Conservation (phyloP, 2,888 invertebrate genomes). For the Trissolcus brochymenae region DNA sequence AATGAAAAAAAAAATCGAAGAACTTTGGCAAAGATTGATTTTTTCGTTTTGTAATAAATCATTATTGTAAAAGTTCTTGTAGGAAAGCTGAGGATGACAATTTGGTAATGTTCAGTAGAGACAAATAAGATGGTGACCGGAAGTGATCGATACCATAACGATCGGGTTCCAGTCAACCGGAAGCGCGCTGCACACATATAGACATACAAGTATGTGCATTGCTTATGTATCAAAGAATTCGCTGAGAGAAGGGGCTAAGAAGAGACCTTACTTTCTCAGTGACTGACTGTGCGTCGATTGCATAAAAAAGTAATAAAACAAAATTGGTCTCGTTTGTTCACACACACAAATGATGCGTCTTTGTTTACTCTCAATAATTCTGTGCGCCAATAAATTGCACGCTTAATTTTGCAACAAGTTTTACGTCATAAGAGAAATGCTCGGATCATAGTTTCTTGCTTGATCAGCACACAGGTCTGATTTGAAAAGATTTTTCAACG, state of each 20-base stretch:
- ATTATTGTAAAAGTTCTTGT: no score
- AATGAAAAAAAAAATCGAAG: no score
- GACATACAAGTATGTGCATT: slow-evolving; percentile 56
- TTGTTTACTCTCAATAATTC: slow-evolving; percentile 25
- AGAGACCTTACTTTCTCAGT: slow-evolving; percentile 64
- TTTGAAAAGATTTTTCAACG: slow-evolving; percentile 1
- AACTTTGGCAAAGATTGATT: no score
- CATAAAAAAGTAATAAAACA: slow-evolving; percentile 60
- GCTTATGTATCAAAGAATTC: slow-evolving; percentile 62
- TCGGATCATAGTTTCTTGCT: not conserved
- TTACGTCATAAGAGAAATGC: slow-evolving; percentile 18
- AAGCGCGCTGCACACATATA: slow-evolving; percentile 65
- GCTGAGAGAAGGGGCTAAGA: slow-evolving; percentile 49
- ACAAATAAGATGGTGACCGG: slow-evolving; percentile 63
- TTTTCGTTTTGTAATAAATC: no score
- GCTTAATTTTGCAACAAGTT: slow-evolving; percentile 6
- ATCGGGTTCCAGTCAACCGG: slow-evolving; percentile 67
- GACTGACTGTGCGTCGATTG: slow-evolving; percentile 65
- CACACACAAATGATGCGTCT: slow-evolving; percentile 20
- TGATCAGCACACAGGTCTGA: not conserved
- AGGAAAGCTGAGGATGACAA: not conserved
- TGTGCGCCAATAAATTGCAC: not conserved
- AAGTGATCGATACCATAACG: slow-evolving; percentile 71
- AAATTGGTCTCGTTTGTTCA: slow-evolving; percentile 33
- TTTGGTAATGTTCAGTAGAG: slow-evolving; percentile 56